phyloP scores from a whole-genome alignment of 2,888 invertebrate genomes.

The Acrobasis consociella region DNA sequence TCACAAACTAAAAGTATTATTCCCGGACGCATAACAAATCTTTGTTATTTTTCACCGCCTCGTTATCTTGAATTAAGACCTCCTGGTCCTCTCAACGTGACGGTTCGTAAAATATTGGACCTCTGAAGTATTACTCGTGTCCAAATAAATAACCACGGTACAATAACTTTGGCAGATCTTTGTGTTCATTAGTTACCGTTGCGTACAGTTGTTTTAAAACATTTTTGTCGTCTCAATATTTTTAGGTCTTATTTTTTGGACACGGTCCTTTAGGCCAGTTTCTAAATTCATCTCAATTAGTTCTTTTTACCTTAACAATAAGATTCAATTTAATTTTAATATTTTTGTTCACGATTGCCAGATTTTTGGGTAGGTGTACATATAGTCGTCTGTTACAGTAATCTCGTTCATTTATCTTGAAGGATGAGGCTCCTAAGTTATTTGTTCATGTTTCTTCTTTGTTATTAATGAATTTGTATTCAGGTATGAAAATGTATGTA shows the following conservation, averaged over 20 bases:
- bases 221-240: conserved; percentile 11
- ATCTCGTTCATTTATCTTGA: conserved; percentile 46
- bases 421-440: conserved; percentile 33
- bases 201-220: conserved; percentile 11
- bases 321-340: neutral
- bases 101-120: conserved; percentile 8
- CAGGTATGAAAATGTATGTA: neutral
- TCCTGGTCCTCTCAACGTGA: neutral
- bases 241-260: conserved; percentile 6
- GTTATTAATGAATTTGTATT: conserved; percentile 17
- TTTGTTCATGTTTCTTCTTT: conserved; percentile 9
- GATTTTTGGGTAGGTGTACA: conserved; percentile 33
- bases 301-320: neutral
- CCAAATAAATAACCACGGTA: conserved; percentile 17
- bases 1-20: neutral
- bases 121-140: conserved; percentile 9
- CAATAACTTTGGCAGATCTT: neutral
- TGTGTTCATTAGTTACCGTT: conserved; percentile 18
- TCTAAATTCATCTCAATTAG: neutral
- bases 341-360: neutral
- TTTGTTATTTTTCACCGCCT: neutral
- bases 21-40: neutral
- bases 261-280: conserved; percentile 2
- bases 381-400: conserved; percentile 39
- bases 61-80: conserved; percentile 5